Evolutionary conservation across 1,140 invertebrate genomes (phyloP), one percentile per base, ranked within the genome.

Genomic region (Hydropsyche tenuis): DNA sequence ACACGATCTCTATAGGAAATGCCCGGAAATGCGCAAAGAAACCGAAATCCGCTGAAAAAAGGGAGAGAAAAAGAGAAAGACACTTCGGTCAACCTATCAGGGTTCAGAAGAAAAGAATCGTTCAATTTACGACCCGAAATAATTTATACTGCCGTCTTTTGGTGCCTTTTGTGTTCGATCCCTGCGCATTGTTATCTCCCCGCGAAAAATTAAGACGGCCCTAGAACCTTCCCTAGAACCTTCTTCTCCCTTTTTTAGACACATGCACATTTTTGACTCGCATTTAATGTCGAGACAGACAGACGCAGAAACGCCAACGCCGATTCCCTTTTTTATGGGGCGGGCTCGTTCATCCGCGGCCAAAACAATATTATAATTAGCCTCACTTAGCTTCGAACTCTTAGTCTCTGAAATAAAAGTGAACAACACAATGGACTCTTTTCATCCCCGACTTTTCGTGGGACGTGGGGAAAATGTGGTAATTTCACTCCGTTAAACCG

Each of bases 311-410:
- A 37, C 30, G n/a, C n/a, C n/a, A n/a, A n/a, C n/a, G n/a, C n/a
- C n/a, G n/a, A n/a, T n/a, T 9, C 9, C 9, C 30, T 37, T 37
- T 9, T 37, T 4, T 3, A 37, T 16, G 14, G 27, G 27, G 27
- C 37, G 1, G 51, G 62, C 62, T 77, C 72, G 48, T 77, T 77
- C 75, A 74, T 69, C 45, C 75, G 70, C 37, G 53, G 69, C 73
- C 69, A 73, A 77, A 77, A 77, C 75, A 77, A 77, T 77, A 77
- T 77, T 74, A 77, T 74, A 77, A 77, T 77, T 77, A 77, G 75
- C 75, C 75, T 74, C 75, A 77, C 75, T 77, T 77, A 77, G 73
- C 75, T 72, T 72, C 37, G 37, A 37, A 3, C 3, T 4, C 3
- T 4, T 37, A 9, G 30, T 9, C 14, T 37, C 23, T 16, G 37